These are phyloP conservation scores for Microcebus lehilahytsara DNA, from an alignment of 2,113 vertebrate genomes.

Conservation along the genomic window DNA sequence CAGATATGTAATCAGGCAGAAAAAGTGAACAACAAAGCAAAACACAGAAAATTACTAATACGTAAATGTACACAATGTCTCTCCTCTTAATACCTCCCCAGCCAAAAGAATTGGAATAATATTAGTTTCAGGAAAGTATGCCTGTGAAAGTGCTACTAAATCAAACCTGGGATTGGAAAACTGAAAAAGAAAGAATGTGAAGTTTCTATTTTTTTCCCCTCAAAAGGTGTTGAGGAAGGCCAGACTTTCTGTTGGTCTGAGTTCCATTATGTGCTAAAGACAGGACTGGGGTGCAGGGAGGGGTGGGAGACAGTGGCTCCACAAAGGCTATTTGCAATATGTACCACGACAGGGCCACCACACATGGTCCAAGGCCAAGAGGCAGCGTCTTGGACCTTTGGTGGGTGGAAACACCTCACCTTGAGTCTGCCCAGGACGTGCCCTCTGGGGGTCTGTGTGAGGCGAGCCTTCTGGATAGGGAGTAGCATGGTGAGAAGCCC, in stretches of 20 bases:
- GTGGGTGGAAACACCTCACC: not conserved
- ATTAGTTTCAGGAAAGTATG: not conserved
- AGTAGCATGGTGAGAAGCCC: not conserved
- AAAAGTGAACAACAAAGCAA: not conserved
- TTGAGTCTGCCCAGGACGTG: too few relatives aligned
- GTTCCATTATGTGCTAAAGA: not conserved
- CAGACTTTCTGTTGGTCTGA: not conserved
- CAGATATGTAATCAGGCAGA: not conserved
- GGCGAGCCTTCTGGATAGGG: not conserved
- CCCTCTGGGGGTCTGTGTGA: not conserved
- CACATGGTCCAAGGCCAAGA: not conserved
- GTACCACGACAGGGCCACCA: not conserved
- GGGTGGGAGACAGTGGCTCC: not conserved
- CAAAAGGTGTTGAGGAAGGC: not conserved
- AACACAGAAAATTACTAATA: not conserved
- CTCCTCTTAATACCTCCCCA: too few relatives aligned
- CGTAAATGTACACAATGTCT: too few relatives aligned
- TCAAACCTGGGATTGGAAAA: not conserved
- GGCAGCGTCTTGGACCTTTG: not conserved
- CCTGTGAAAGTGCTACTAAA: not conserved
- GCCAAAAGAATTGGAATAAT: not conserved
- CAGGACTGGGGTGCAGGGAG: not conserved
- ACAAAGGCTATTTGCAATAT: not conserved
- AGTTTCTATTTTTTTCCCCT: not conserved
- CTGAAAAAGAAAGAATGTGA: not conserved